Evolutionary conservation across 2,113 vertebrate genomes (phyloP).

Genomic region (Tragelaphus scriptus): DNA sequence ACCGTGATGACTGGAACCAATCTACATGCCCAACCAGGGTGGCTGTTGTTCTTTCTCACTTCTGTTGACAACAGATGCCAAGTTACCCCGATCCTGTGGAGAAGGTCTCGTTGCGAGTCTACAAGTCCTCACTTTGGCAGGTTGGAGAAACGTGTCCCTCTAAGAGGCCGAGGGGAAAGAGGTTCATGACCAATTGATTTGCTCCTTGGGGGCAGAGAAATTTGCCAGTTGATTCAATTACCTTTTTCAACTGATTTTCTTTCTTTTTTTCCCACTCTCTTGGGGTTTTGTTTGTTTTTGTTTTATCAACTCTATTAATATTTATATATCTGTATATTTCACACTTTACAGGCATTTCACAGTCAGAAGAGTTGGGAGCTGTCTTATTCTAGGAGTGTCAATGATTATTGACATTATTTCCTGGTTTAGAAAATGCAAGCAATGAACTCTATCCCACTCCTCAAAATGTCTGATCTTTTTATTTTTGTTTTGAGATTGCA

Average conservation of each 20-base stretch:
- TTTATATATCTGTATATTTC: not conserved
- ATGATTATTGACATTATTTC: not conserved
- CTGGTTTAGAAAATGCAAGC: not conserved
- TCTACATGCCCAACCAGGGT: accelerated
- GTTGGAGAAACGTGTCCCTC: not conserved
- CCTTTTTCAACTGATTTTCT: not conserved
- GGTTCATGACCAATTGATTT: not conserved
- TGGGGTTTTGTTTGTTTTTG: not conserved
- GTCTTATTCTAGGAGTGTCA: not conserved
- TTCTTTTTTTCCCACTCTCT: not conserved
- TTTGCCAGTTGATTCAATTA: not conserved
- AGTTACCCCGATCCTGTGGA: not conserved
- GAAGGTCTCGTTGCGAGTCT: not conserved
- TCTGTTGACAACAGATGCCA: not conserved
- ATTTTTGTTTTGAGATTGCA: not conserved
- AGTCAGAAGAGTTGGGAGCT: not conserved
- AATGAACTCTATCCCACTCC: not conserved
- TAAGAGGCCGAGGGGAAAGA: not conserved
- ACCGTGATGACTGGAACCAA: not conserved
- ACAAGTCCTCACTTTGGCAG: not conserved
- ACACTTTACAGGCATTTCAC: not conserved
- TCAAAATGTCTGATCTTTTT: not conserved
- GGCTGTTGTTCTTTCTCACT: not conserved
- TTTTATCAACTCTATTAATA: not conserved
- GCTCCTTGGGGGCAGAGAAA: not conserved